phyloP scores from a whole-genome alignment of 2,797 vertebrate species.

The Eulemur rubriventer region DNA sequence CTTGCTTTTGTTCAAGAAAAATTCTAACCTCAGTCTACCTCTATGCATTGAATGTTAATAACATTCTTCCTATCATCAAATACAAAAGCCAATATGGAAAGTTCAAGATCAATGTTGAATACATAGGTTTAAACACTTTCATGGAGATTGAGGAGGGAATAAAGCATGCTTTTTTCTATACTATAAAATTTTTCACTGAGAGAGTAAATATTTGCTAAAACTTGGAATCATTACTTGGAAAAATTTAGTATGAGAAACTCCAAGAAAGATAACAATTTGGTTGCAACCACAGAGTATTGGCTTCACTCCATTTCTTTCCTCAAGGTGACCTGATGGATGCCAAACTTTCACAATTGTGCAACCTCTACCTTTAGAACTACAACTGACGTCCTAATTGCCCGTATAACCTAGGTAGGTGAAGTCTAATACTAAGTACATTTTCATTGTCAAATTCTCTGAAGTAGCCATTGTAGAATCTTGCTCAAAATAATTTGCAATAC shows the following conservation, averaged over 20 bases:
- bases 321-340: too few relatives aligned
- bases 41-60: conserved; percentile 8
- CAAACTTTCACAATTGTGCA: background rate
- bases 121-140: background rate
- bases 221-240: background rate
- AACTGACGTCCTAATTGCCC: background rate
- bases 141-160: background rate
- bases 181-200: background rate
- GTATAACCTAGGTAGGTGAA: background rate
- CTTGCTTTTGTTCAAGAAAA: background rate
- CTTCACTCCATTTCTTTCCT: background rate
- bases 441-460: background rate
- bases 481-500: background rate
- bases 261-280: background rate
- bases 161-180: background rate
- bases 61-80: background rate
- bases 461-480: background rate
- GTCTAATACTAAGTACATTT: background rate
- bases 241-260: background rate
- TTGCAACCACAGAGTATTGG: background rate
- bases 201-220: background rate
- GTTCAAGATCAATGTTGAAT: background rate
- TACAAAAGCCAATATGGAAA: background rate
- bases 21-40: background rate
- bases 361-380: background rate